A percentile compares a stretch with the other conserved stretches of the same genome.
Conservation (phyloP, 2,888 invertebrate species). For the Latrodectus elegans region DNA sequence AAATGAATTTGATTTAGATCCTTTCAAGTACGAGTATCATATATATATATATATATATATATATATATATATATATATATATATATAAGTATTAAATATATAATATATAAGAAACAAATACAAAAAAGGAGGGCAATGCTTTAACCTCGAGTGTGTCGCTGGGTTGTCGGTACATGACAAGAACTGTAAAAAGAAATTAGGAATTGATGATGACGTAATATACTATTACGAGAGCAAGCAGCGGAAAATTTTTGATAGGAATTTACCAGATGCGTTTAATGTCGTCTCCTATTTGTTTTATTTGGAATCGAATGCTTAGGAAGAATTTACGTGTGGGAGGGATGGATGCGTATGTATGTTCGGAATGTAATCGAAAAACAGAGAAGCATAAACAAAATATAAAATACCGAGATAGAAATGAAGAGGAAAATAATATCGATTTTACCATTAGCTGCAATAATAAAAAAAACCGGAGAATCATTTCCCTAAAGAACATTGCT, state of each 20-base stretch:
- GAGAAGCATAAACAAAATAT: background rate
- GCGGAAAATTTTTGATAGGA: constrained; percentile 43
- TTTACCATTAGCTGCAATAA: constrained; percentile 32
- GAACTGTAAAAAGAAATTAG: background rate
- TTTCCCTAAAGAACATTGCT: background rate
- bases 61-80: too few species aligned
- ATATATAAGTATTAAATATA: too few species aligned
- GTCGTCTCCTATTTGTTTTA: constrained; percentile 37
- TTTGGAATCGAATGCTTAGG: constrained; percentile 11
- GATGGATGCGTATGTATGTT: too few species aligned
- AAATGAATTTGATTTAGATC: too few species aligned
- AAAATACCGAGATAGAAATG: background rate
- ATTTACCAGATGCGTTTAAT: constrained; percentile 44
- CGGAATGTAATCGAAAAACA: background rate
- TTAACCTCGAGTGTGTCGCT: background rate
- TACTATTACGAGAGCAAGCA: constrained; percentile 31
- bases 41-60: too few species aligned
- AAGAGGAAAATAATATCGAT: constrained; percentile 37
- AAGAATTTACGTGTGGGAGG: background rate
- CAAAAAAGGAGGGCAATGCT: background rate
- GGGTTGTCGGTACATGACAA: background rate
- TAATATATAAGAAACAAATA: too few species aligned
- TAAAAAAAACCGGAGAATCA: constrained; percentile 2
- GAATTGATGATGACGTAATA: constrained; percentile 16
- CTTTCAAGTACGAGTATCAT: too few species aligned